These are phyloP conservation scores for Pipistrellus pygmaeus DNA, from an alignment of 2,797 vertebrate genomes.

Conservation along the genomic window DNA sequence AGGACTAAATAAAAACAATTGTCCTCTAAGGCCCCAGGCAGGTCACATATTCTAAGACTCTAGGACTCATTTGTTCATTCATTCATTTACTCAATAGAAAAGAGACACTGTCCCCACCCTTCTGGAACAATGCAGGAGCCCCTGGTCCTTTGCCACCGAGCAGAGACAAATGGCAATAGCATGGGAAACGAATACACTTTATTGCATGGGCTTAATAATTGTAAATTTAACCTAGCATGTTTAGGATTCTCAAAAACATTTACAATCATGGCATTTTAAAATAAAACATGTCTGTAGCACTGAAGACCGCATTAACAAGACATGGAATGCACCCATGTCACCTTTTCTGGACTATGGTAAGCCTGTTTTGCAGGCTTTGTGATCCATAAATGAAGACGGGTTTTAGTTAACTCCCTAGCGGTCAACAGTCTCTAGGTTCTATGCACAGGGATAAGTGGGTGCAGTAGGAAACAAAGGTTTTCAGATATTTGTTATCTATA, in stretches of 20 bases:
- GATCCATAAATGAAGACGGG: not conserved
- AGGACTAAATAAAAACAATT: not conserved
- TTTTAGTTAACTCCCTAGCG: not conserved
- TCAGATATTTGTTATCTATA: not conserved
- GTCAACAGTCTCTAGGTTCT: not conserved
- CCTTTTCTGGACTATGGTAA: not conserved
- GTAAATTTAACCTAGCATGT: not conserved
- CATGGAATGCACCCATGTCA: not conserved
- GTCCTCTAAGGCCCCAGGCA: not conserved
- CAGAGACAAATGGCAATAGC: not conserved
- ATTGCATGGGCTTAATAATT: not conserved
- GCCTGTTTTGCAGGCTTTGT: not conserved
- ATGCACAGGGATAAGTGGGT: not conserved
- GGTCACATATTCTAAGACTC: not conserved
- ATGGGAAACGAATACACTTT: not conserved
- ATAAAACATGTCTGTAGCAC: not conserved
- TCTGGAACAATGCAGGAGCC: not conserved
- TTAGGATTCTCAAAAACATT: constrained; percentile 33
- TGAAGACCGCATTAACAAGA: not conserved
- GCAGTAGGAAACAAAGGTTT: not conserved
- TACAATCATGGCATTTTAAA: not conserved
- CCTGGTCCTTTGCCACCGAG: not conserved
- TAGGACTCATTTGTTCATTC: not conserved
- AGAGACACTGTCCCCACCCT: not conserved
- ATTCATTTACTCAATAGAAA: not conserved